A percentile compares a stretch with the other conserved stretches of the same genome.
These are phyloP conservation scores for Macrophya alboannulata DNA, from an alignment of 2,888 invertebrate species.

Conservation along the genomic window DNA sequence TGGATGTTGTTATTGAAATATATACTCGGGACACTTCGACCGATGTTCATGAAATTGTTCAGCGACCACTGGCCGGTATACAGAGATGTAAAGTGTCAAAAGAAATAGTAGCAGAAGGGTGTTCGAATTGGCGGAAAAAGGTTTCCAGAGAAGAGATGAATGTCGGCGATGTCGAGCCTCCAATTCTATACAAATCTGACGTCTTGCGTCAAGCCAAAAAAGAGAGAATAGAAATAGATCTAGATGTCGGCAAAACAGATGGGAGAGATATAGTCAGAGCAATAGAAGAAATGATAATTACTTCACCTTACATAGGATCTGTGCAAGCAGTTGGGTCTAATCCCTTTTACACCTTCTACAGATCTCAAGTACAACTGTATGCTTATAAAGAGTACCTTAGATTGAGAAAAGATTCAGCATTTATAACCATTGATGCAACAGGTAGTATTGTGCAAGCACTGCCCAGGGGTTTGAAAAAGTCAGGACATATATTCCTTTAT, in stretches of 20 bases:
- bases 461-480: not conserved
- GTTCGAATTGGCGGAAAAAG: not conserved
- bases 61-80: not conserved
- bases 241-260: not conserved
- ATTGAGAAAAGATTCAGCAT: slow-evolving; percentile 1
- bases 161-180: not conserved
- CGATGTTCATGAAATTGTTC: not conserved
- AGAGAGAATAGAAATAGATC: not conserved
- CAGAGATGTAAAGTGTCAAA: not conserved
- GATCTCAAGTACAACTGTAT: not conserved
- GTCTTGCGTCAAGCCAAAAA: not conserved
- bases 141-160: not conserved
- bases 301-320: not conserved
- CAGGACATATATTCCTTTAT: not conserved
- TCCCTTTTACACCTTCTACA: not conserved
- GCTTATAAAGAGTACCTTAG: not conserved
- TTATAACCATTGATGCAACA: not conserved
- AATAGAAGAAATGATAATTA: not conserved
- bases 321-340: not conserved
- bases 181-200: not conserved
- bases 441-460: not conserved
- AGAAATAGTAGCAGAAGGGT: not conserved
- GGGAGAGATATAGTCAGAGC: not conserved
- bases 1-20: too few relatives aligned
- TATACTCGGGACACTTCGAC: not conserved